Base-by-base conservation (phyloP, 2,113 vertebrate genomes). In the Ciconia boyciana region DNA sequence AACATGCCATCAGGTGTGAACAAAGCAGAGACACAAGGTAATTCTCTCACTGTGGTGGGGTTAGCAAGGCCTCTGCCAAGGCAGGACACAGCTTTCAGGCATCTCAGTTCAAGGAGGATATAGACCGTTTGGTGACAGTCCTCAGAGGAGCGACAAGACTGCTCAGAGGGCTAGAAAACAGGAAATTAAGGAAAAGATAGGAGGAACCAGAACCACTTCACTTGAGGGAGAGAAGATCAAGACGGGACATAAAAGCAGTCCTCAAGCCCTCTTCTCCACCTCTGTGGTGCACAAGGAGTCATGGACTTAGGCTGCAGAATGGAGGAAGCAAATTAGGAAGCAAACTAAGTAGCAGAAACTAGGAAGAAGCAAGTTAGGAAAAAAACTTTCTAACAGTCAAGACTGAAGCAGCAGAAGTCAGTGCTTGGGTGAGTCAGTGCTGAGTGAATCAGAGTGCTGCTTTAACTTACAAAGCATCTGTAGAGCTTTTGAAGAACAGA, bases 401-500 rank as follows among this genome's bases (percentile, higher is more conserved):
- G 86, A 72, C 26, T 24, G 78, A 94, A 91, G 62, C 70, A 90
- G 75, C 62, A 64, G 85, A 94, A 90, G 46, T 5, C 1, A 85
- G 49, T 32, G 29, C 34, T 76, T 79, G 66, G 10, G 66, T 93
- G 87, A 95, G 65, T 91, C 70, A 84, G 44, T 28, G 57, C 66
- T 46, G 74, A 69, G 91, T 79, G 94, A 90, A 91, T 83, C 84
- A 85, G 44, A 69, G 48, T 7, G 17, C 66, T 94, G 74, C 70
- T 77, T 90, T 85, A 85, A 76, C 46, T 89, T 83, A 26, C 44
- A 90, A 90, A 90, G 75, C 66, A 72, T 26, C 34, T 1, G 0
- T 34, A 80, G 43, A 65, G 62, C 70, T 91, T 85, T 80, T 94
- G 90, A 90, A 96, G 94, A 96, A 69, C 75, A 69, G 41, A 93